Evolutionary conservation across 2,113 vertebrate species (phyloP), one percentile per base, ranked within the genome.

Genomic region (Chionodraco myersi): DNA sequence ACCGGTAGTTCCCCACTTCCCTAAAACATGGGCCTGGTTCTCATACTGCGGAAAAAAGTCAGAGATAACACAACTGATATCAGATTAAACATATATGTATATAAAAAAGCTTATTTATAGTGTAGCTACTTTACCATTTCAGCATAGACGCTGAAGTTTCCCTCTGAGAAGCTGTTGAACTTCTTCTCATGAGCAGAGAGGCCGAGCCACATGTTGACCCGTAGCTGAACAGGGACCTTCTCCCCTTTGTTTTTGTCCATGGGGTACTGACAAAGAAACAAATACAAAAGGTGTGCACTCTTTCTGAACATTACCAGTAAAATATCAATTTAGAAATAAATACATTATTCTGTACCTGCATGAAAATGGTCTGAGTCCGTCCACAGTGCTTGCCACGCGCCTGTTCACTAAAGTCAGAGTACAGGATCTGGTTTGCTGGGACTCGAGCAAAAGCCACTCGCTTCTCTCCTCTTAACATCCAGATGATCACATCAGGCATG

Each of bases 401-500:
- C 51, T 95, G 92, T 0, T 95, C 94, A 0, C 95, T 95, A 0
- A 94, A 93, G 67, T 94, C 94, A 48, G 98, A 98, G 91, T 95
- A 97, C 2, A 99, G 87, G 63, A 99, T 93, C 66, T 94, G 93
- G 68, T 98, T 94, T 26, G 97, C 97, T 7, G 98, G 98, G 83
- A 99, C 88, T 30, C 97, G 95, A 1, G 96, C 95, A 13, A 94
- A 99, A 21, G 97, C 97, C 65, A 99, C 83, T 48, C 98, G 95
- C 66, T 96, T 98, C 91, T 98, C 97, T 75, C 97, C 97, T 36
- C 95, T 94, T 81, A 99, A 94, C 98, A 99, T 99, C 98, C 98
- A 99, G 89, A 99, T 97, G 74, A 99, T 96, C 45, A 99, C 95
- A 79, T 99, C 98, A 51, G 98, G 98, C 96, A 99, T 96, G 83